Evolutionary conservation across 2,888 invertebrate species (phyloP).

Genomic region (Aphrophora alni): DNA sequence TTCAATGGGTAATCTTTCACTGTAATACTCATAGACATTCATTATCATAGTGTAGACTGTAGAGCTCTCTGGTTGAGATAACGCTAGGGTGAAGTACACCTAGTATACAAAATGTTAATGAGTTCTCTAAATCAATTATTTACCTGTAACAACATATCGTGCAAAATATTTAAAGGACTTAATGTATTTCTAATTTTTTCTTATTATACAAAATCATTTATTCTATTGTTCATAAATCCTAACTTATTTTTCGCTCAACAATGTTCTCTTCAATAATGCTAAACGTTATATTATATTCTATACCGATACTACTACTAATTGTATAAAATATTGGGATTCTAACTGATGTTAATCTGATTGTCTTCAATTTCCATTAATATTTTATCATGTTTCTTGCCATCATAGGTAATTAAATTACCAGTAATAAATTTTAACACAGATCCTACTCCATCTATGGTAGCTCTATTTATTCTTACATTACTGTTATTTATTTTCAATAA

Average conservation of each 20-base stretch:
- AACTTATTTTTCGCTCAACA: neutral
- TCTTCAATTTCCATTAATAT: neutral
- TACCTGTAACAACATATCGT: neutral
- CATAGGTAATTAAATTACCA: neutral
- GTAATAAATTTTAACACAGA: neutral
- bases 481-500: neutral
- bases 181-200: neutral
- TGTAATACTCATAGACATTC: too few relatives aligned
- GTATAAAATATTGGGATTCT: neutral
- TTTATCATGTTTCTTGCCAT: neutral
- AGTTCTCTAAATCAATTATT: neutral
- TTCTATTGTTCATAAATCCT: too few relatives aligned
- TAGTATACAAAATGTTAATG: too few relatives aligned
- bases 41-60: too few relatives aligned
- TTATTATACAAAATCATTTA: neutral
- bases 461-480: neutral
- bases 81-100: too few relatives aligned
- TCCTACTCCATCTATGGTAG: neutral
- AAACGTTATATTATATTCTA: too few relatives aligned
- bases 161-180: neutral
- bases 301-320: neutral
- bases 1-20: too few relatives aligned
- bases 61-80: too few relatives aligned
- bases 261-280: too few relatives aligned
- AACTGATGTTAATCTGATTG: neutral